Base-by-base conservation (phyloP, 1,140 invertebrate genomes). In the Cylas formicarius region DNA sequence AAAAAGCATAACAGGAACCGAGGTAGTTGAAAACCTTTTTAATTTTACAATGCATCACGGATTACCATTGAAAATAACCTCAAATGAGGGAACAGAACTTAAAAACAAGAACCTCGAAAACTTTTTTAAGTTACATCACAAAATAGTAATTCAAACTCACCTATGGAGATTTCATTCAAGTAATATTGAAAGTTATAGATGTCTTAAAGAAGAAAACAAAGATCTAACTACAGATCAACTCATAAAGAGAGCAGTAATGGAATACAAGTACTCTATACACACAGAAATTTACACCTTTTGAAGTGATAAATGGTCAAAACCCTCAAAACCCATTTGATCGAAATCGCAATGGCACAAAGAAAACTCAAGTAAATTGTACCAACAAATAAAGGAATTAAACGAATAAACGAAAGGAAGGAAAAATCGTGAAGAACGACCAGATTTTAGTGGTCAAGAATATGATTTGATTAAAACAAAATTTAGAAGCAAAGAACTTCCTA, bases 171-270 rank as follows among this genome's bases (percentile, higher is more conserved):
- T 55, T 28, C 55, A 55, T 27, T 55, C 49, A 14, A 55, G 38
- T 4, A 31, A 55, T 3, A 52, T 55, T 2, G 55, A 57, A 55
- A 50, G 50, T 44, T 38, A 44, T 42, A 33, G 52, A 39, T 46
- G 53, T 35, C 35, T 52, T 8, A 26, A 38, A 13, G 13, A 44
- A n/a, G n/a, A n/a, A n/a, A n/a, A n/a, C n/a, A n/a, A n/a, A n/a
- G n/a, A n/a, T n/a, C n/a, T n/a, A n/a, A n/a, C n/a, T n/a, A n/a
- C n/a, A n/a, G n/a, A n/a, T n/a, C n/a, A n/a, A n/a, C n/a, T n/a
- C n/a, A n/a, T n/a, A n/a, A n/a, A n/a, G n/a, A n/a, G n/a, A n/a
- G n/a, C n/a, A n/a, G n/a, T n/a, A n/a, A n/a, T n/a, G n/a, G n/a
- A n/a, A n/a, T n/a, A n/a, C n/a, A n/a, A n/a, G n/a, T n/a, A n/a